These are phyloP conservation scores for Dreissena rostriformis DNA, from an alignment of 1,140 invertebrate species.

Conservation along the genomic window DNA sequence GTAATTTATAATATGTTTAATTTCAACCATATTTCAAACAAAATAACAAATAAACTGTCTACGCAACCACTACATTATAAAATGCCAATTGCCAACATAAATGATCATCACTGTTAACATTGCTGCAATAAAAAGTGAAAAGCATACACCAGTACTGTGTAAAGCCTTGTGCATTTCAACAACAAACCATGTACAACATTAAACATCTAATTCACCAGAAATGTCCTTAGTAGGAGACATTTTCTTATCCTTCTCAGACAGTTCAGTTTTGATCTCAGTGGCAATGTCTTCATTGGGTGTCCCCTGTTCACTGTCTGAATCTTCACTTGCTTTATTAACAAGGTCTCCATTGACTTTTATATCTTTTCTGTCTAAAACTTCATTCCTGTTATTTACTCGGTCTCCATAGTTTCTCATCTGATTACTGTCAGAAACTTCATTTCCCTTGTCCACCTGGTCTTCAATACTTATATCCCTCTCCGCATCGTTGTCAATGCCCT, in stretches of 20 bases:
- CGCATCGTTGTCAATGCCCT: neutral
- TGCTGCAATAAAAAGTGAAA: too few relatives aligned
- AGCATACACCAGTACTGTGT: too few relatives aligned
- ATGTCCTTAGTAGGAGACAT: neutral
- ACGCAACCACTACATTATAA: too few relatives aligned
- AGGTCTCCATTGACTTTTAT: constrained; percentile 1
- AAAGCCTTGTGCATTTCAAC: too few relatives aligned
- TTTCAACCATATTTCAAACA: too few relatives aligned
- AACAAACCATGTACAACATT: too few relatives aligned
- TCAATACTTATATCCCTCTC: neutral
- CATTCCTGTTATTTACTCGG: neutral
- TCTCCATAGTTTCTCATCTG: neutral
- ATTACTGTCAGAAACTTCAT: constrained; percentile 17
- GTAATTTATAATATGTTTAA: too few relatives aligned
- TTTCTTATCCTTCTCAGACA: neutral
- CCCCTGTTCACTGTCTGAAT: neutral
- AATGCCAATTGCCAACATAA: too few relatives aligned
- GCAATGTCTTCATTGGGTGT: neutral
- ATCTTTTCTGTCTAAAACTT: neutral
- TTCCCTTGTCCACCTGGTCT: constrained; percentile 5
- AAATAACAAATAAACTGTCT: too few relatives aligned
- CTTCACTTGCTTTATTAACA: neutral
- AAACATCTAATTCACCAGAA: too few relatives aligned
- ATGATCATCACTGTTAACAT: too few relatives aligned
- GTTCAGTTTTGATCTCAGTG: constrained; percentile 1